Conservation (phyloP, 2,113 vertebrate species). For the Clarias macrocephalus region DNA sequence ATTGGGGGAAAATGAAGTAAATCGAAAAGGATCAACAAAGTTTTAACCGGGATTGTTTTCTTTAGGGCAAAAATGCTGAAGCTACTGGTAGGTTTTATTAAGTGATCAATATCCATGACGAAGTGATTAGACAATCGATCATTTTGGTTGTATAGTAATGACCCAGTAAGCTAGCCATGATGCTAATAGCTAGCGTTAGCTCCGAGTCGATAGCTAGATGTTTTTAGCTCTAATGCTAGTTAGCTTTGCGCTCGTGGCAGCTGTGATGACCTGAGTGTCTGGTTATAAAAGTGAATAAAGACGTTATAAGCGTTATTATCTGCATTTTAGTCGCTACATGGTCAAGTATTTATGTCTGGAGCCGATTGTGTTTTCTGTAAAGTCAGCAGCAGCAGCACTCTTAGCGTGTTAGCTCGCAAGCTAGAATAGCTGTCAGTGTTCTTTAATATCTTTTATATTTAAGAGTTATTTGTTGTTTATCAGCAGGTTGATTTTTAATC, state of each 20-base stretch:
- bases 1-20: slow-evolving; percentile 37
- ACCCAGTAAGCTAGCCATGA: background rate
- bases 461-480: background rate
- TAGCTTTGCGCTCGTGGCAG: background rate
- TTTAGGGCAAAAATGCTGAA: slow-evolving; percentile 31
- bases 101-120: background rate
- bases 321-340: background rate
- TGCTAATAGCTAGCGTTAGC: slow-evolving; percentile 22
- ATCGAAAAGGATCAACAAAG: slow-evolving; percentile 46
- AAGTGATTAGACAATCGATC: background rate
- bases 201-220: slow-evolving; percentile 27
- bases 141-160: background rate
- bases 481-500: background rate
- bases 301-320: background rate
- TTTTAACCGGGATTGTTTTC: slow-evolving; percentile 18
- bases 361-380: background rate
- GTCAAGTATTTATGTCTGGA: background rate
- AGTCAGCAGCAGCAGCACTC: background rate
- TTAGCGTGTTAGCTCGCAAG: slow-evolving; percentile 1
- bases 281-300: background rate
- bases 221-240: slow-evolving; percentile 29
- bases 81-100: slow-evolving; percentile 19
- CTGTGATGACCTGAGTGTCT: background rate
- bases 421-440: slow-evolving; percentile 12
- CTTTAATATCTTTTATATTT: background rate